A percentile compares a stretch with the other conserved stretches of the same genome.
phyloP scores from a whole-genome alignment of 2,113 vertebrate species.

The Aviceda subcristata region DNA sequence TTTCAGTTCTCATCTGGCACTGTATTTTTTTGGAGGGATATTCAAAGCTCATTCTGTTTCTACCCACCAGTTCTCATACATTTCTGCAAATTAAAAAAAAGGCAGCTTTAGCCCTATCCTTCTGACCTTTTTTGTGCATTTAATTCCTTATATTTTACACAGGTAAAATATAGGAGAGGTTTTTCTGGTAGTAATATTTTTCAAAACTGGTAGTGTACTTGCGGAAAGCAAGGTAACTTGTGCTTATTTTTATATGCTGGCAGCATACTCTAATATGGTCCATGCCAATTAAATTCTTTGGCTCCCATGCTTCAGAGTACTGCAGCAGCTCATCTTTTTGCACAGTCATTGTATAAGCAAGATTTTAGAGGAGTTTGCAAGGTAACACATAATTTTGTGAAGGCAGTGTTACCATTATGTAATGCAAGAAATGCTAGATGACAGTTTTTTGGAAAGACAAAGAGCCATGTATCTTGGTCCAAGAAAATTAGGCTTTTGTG shows the following conservation, averaged over 20 bases:
- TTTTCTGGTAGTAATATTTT: background rate
- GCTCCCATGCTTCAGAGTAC: background rate
- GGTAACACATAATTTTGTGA: background rate
- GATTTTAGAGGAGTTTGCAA: background rate
- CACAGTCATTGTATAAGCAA: background rate
- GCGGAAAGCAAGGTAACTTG: background rate
- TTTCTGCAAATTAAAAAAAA: background rate
- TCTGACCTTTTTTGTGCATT: background rate
- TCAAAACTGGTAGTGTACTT: background rate
- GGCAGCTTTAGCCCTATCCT: background rate
- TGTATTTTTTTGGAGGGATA: background rate
- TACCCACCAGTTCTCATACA: background rate
- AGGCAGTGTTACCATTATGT: background rate
- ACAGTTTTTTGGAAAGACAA: background rate
- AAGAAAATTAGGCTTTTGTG: background rate
- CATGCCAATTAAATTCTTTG: background rate
- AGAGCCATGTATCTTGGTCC: background rate
- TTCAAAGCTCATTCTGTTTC: background rate
- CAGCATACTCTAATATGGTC: background rate
- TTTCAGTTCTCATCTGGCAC: background rate
- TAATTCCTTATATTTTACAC: too few species aligned
- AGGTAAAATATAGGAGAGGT: background rate
- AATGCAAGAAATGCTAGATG: background rate
- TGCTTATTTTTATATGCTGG: background rate
- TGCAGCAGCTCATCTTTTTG: background rate